phyloP scores from a whole-genome alignment of 2,797 vertebrate species.

The Acipenser transmontanus region DNA sequence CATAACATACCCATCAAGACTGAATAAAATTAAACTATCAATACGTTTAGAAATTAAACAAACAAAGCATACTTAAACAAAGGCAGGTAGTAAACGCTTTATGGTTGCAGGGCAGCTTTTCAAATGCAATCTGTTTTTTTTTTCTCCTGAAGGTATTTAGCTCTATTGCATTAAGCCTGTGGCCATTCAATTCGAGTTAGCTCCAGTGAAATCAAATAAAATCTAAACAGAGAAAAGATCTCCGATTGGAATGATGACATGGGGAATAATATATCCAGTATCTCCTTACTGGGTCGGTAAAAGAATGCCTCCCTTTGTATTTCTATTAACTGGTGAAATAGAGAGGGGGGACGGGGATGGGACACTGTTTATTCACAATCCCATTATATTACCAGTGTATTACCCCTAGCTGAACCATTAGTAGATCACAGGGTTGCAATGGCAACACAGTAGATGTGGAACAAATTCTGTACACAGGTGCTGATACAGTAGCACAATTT shows the following conservation, averaged over 20 bases:
- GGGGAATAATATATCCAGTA: background rate
- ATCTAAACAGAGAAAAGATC: conserved; percentile 8
- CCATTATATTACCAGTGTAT: no score
- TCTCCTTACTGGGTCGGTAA: no score
- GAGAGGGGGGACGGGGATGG: no score
- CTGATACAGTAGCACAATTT: no score
- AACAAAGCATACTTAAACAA: background rate
- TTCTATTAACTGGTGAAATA: no score
- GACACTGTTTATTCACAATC: no score
- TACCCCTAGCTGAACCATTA: no score
- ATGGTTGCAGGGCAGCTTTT: background rate
- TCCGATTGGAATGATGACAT: conserved; percentile 2
- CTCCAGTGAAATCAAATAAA: conserved; percentile 10
- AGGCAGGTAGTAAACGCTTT: background rate
- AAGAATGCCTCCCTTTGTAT: no score
- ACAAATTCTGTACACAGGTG: no score
- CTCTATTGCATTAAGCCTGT: conserved; percentile 11
- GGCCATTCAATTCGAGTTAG: conserved; percentile 12
- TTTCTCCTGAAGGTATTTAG: background rate
- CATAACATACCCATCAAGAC: background rate
- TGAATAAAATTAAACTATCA: background rate
- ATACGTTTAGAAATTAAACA: background rate
- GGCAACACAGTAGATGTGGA: no score
- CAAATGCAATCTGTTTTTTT: background rate
- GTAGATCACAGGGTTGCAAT: no score